These are phyloP conservation scores for Furnarius figulus DNA, from an alignment of 2,113 vertebrate genomes.

Conservation along the genomic window DNA sequence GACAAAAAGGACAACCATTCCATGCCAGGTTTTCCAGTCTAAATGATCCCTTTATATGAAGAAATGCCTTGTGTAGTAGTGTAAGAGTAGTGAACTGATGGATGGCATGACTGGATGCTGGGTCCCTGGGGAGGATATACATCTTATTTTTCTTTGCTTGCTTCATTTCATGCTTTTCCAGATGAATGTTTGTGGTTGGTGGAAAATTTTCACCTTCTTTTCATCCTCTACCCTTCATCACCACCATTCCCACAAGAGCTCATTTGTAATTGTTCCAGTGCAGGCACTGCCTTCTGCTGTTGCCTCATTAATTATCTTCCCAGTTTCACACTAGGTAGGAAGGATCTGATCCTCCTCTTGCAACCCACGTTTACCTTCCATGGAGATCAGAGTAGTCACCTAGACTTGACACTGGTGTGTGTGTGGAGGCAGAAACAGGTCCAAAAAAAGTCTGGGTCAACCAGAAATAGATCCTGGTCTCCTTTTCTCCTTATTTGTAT, in stretches of 20 bases:
- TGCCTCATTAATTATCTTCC: background rate
- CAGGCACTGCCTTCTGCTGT: background rate
- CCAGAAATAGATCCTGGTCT: background rate
- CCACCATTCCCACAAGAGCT: background rate
- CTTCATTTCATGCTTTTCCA: background rate
- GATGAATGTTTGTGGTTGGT: background rate
- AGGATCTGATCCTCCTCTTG: background rate
- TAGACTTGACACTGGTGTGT: background rate
- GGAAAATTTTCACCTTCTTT: slow-evolving; percentile 26
- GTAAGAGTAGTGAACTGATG: background rate
- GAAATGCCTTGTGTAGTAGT: background rate
- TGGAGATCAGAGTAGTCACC: background rate
- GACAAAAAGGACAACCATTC: background rate
- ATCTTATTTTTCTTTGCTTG: background rate
- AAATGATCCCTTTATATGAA: background rate
- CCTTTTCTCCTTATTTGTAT: background rate
- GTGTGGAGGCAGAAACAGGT: background rate
- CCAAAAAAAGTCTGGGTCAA: background rate
- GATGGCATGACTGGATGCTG: background rate
- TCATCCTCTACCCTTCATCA: slow-evolving; percentile 5
- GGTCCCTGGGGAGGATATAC: background rate
- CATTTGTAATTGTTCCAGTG: background rate
- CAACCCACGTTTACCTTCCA: background rate
- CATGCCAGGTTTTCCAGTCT: background rate
- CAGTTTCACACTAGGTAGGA: background rate